These are phyloP conservation scores for Pyrrhosoma nymphula DNA, from an alignment of 2,888 invertebrate species.

Conservation along the genomic window DNA sequence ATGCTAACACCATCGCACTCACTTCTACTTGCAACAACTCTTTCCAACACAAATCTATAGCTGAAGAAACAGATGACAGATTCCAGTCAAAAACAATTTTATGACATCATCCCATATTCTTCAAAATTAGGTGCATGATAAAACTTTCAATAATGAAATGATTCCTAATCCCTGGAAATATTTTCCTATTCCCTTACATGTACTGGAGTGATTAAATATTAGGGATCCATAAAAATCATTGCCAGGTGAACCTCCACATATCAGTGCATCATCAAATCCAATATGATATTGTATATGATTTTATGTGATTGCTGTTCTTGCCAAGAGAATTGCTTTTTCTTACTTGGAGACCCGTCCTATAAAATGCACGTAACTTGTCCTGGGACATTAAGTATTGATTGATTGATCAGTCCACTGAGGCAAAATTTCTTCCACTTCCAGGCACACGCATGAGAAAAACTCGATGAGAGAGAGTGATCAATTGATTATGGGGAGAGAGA, in stretches of 20 bases:
- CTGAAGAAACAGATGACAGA: not conserved
- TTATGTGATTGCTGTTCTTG: too few relatives aligned
- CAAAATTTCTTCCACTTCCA: not conserved
- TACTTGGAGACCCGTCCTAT: too few relatives aligned
- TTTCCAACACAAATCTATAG: not conserved
- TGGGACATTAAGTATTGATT: not conserved
- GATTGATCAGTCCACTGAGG: not conserved
- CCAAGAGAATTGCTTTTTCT: too few relatives aligned
- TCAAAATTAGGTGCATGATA: not conserved
- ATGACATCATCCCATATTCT: constrained; percentile 19
- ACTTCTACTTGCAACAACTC: not conserved
- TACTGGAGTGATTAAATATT: not conserved
- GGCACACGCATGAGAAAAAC: not conserved
- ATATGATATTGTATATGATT: too few relatives aligned
- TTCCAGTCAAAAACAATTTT: constrained; percentile 17
- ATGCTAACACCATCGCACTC: not conserved
- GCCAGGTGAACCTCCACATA: not conserved
- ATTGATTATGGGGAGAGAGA: not conserved
- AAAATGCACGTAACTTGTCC: too few relatives aligned
- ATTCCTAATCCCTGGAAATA: not conserved
- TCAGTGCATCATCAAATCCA: too few relatives aligned
- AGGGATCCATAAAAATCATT: not conserved
- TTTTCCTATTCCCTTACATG: not conserved
- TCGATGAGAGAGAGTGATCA: not conserved
- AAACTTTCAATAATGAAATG: not conserved